Evolutionary conservation across 2,888 invertebrate genomes (phyloP).

Genomic region (Aricia artaxerxes): DNA sequence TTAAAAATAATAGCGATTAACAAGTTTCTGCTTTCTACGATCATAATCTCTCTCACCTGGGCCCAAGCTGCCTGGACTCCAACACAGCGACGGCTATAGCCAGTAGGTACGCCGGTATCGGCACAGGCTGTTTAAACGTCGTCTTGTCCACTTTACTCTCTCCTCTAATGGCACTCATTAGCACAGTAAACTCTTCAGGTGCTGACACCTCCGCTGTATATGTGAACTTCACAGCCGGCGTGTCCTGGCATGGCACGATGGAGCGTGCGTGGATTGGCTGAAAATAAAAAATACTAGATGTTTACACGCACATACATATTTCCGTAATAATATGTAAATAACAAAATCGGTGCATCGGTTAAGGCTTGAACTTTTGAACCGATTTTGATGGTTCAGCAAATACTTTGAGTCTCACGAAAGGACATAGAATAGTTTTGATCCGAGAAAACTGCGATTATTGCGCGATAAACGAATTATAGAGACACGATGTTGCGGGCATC

Average conservation of each 20-base stretch:
- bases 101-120: slow-evolving; percentile 93
- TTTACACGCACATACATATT: no score
- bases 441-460: no score
- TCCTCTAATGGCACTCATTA: slow-evolving; percentile 92
- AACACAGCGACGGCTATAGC: slow-evolving; percentile 94
- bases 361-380: no score
- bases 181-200: slow-evolving; percentile 86
- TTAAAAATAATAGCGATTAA: no score
- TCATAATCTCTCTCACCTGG: slow-evolving; percentile 64
- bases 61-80: slow-evolving; percentile 87
- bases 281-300: neutral
- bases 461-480: no score
- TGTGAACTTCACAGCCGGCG: slow-evolving; percentile 92
- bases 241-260: slow-evolving; percentile 95
- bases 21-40: no score
- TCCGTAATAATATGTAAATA: no score
- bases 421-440: no score
- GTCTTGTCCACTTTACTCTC: slow-evolving; percentile 69
- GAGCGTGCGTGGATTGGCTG: slow-evolving; percentile 94
- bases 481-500: no score
- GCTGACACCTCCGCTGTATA: slow-evolving; percentile 88
- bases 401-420: no score
- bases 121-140: slow-evolving; percentile 87
- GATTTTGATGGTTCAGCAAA: no score
- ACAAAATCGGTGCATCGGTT: no score